Conservation (phyloP, 92 coral and sea anemone species). For the Parazoanthus swiftii region DNA sequence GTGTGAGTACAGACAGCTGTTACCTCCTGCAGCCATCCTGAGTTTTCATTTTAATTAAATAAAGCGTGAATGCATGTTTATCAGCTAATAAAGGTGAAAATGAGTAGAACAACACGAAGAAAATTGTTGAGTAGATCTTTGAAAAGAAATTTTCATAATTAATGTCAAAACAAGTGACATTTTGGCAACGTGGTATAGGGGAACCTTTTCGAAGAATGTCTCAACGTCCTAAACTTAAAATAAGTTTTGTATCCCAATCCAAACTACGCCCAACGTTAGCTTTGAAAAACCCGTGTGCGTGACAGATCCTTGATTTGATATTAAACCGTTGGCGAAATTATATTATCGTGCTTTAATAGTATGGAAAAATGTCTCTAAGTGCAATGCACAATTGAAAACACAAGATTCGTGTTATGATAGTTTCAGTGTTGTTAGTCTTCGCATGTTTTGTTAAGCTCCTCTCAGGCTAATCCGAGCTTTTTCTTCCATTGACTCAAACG, state of each 20-base stretch:
- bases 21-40: conserved; percentile 1
- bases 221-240: neutral
- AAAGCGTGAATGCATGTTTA: conserved; percentile 1
- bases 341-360: neutral
- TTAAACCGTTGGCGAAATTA: neutral
- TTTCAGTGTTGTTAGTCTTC: neutral
- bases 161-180: neutral
- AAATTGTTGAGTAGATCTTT: neutral
- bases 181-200: neutral
- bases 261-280: neutral
- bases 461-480: too few relatives aligned
- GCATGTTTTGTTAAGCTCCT: neutral
- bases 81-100: neutral
- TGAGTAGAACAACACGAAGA: neutral
- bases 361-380: neutral
- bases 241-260: neutral
- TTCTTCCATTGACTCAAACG: neutral
- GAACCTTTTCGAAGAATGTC: neutral
- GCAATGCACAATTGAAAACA: neutral
- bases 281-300: neutral
- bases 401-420: neutral
- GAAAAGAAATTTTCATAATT: too few relatives aligned
- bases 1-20: neutral
- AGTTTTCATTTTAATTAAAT: neutral
- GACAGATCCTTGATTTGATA: neutral